These are phyloP conservation scores for Zelostemma sp. DNA, from an alignment of 1,140 invertebrate species.

Conservation along the genomic window DNA sequence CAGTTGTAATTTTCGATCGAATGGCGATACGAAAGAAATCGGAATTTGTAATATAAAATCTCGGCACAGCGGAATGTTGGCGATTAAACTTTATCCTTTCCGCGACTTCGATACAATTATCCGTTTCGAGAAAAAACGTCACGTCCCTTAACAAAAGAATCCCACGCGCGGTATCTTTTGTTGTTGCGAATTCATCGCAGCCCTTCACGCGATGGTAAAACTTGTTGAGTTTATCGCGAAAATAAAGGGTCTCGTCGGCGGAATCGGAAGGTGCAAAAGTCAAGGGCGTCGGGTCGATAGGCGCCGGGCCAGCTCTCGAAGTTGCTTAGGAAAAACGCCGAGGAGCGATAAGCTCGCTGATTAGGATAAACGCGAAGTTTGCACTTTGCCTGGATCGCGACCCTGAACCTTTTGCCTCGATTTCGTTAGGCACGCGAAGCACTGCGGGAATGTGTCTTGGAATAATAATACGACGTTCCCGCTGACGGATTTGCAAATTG, in stretches of 20 bases:
- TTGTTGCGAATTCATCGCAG: constrained; percentile 10
- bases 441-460: background rate
- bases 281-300: constrained; percentile 34
- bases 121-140: no score
- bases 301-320: constrained; percentile 12
- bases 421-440: constrained; percentile 22
- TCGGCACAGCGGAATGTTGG: background rate
- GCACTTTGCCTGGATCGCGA: constrained; percentile 39
- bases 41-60: constrained; percentile 29
- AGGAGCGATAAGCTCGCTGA: constrained; percentile 41
- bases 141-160: no score
- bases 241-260: constrained; percentile 12
- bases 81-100: no score
- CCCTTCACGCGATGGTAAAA: constrained; percentile 22
- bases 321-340: background rate
- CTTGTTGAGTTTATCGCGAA: constrained; percentile 34
- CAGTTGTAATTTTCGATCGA: constrained; percentile 32
- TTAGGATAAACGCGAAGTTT: constrained; percentile 45
- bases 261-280: constrained; percentile 41
- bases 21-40: constrained; percentile 21
- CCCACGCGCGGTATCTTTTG: background rate
- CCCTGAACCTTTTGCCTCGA: constrained; percentile 46
- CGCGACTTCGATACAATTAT: no score
- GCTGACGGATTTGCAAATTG: background rate
- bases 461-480: background rate